Conservation (phyloP, 2,113 vertebrate species). For the Odocoileus virginianus region DNA sequence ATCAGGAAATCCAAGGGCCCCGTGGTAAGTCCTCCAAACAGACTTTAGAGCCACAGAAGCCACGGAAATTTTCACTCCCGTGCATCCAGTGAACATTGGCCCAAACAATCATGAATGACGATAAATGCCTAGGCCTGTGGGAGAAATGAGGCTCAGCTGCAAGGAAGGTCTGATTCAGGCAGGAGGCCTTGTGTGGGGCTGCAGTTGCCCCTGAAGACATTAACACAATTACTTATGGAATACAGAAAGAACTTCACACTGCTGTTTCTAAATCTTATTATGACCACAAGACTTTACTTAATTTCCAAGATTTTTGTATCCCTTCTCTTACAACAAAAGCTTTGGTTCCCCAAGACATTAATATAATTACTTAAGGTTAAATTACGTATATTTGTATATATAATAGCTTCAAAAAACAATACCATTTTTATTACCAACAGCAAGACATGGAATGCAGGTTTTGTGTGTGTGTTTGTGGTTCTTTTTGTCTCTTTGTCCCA, state of each 20-base stretch:
- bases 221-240: background rate
- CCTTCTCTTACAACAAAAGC: background rate
- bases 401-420: constrained; percentile 32
- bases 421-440: constrained; percentile 21
- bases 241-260: background rate
- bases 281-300: background rate
- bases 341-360: background rate
- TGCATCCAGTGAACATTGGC: background rate
- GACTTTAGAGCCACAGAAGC: background rate
- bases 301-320: background rate
- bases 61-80: background rate
- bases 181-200: background rate
- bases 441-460: constrained; percentile 24
- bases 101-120: fast-evolving
- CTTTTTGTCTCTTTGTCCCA: constrained; percentile 44
- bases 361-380: background rate
- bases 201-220: background rate
- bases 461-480: constrained; percentile 22
- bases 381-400: background rate
- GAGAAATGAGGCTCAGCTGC: background rate
- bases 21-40: background rate
- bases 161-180: background rate
- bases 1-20: background rate
- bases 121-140: background rate
- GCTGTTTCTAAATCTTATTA: constrained; percentile 34